Base-by-base conservation (phyloP, 2,888 invertebrate genomes). In the Thera britannica region DNA sequence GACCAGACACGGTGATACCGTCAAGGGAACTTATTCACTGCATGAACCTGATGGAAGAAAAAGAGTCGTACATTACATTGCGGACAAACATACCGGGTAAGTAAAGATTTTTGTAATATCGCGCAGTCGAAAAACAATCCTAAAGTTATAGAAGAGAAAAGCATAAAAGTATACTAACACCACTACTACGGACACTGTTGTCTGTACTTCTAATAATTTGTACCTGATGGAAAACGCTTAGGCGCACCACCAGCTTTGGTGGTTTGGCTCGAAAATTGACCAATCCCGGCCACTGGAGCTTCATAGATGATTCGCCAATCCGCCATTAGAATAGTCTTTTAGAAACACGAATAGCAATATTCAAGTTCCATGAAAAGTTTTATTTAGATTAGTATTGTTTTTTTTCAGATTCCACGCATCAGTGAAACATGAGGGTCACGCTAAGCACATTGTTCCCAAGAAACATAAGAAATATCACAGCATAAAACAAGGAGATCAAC, bases 1-100 rank as follows among this genome's bases (percentile, higher is more conserved):
- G 77, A 76, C 80, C 44, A 86, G 91, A 49, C 88, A 94, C 67
- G 94, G 94, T 0, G 94, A 94, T 75, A 80, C 79, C 5, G 94
- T 94, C 51, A 80, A 81, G 61, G 84, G 84, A 0, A 75, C 80
- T 67, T 83, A 81, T 77, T 76, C 80, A 2, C 83, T 94, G 41
- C 90, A 93, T 70, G 91, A 94, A 73, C 90, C 94, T 11, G 93
- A 92, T 65, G 94, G 94, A 48, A 92, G 92, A 73, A 79, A 89
- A 73, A 89, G 94, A 73, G 89, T 91, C 35, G 94, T 94, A 2
- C 91, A 93, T 74, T 94, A 94, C 75, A 88, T 86, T 65, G 93
- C 90, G 46, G 93, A 94, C 71, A 85, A 93, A 58, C 88, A 92
- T 71, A 83, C 83, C 46, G 94, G 94, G 84, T 93, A 81, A 83